Evolutionary conservation across 2,888 invertebrate species (phyloP).

Genomic region (Eustalomyia histrio): DNA sequence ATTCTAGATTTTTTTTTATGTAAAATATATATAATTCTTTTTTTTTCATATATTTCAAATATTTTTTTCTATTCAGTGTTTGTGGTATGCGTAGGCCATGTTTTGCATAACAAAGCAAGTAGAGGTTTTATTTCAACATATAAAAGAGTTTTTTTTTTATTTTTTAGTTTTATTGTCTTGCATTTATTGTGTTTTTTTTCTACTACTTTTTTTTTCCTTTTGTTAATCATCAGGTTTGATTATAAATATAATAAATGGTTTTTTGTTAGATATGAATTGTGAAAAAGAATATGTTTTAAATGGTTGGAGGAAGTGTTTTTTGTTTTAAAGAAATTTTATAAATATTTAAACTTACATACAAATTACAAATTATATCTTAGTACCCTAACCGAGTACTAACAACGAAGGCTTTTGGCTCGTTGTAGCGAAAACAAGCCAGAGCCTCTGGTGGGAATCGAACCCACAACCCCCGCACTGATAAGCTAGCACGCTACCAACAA

Average conservation of each 20-base stretch:
- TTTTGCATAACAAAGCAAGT: conserved; percentile 62
- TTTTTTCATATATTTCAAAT: conserved; percentile 7
- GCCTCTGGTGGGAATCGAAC: no score
- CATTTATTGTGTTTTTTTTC: conserved; percentile 34
- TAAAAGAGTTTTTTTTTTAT: conserved; percentile 27
- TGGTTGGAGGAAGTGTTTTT: background rate
- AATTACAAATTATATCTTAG: no score
- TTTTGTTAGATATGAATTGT: conserved; percentile 10
- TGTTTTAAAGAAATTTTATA: background rate
- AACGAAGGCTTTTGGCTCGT: no score
- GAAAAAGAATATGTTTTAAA: background rate
- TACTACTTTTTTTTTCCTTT: background rate
- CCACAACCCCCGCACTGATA: no score
- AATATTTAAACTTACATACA: no score
- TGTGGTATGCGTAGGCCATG: conserved; percentile 61
- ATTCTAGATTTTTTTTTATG: conserved; percentile 37
- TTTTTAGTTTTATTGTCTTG: conserved; percentile 28
- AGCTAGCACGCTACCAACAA: no score
- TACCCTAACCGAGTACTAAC: no score
- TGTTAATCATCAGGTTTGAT: conserved; percentile 46
- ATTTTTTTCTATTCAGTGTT: conserved; percentile 33
- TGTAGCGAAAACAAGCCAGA: no score
- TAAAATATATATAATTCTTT: conserved; percentile 23
- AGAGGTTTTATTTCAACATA: background rate
- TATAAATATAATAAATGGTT: conserved; percentile 51